These are phyloP conservation scores for Neocrepidodera transversa DNA, from an alignment of 2,888 invertebrate species.

Conservation along the genomic window DNA sequence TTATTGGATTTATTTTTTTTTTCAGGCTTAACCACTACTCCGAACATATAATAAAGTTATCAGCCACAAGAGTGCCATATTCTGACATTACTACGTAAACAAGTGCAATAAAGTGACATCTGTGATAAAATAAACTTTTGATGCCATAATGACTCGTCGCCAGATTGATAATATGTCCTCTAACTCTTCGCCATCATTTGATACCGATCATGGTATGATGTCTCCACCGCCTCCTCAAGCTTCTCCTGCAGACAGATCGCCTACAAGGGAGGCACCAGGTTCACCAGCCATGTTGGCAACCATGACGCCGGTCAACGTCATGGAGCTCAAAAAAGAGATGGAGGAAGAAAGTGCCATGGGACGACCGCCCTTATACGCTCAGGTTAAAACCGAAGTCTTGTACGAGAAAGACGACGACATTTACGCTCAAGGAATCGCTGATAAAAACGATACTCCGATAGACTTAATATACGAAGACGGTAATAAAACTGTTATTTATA, in stretches of 20 bases:
- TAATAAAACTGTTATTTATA: conserved; percentile 84
- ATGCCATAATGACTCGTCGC: conserved; percentile 57
- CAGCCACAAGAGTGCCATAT: conserved; percentile 56
- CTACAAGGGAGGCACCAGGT: conserved; percentile 65
- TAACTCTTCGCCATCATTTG: conserved; percentile 50
- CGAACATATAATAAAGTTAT: conserved; percentile 19
- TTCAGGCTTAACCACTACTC: conserved; percentile 39
- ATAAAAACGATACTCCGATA: conserved; percentile 76
- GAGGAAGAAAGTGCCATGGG: conserved; percentile 69
- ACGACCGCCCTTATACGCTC: conserved; percentile 66
- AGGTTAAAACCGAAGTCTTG: conserved; percentile 65
- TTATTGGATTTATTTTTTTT: conserved; percentile 26
- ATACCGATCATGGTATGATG: conserved; percentile 57
- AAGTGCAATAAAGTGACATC: conserved; percentile 59
- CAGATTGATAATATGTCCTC: conserved; percentile 55
- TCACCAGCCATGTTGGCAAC: conserved; percentile 82
- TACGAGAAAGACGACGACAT: conserved; percentile 61
- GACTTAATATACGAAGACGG: conserved; percentile 86
- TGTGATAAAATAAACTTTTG: conserved; percentile 55
- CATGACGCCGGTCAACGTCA: conserved; percentile 87
- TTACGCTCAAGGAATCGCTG: conserved; percentile 62
- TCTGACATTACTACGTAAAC: conserved; percentile 52
- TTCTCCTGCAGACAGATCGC: conserved; percentile 61
- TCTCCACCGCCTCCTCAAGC: conserved; percentile 62
- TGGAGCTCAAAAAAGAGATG: conserved; percentile 74